Conservation (phyloP, 2,797 vertebrate genomes). For the Enteromius thamalakanensis region DNA sequence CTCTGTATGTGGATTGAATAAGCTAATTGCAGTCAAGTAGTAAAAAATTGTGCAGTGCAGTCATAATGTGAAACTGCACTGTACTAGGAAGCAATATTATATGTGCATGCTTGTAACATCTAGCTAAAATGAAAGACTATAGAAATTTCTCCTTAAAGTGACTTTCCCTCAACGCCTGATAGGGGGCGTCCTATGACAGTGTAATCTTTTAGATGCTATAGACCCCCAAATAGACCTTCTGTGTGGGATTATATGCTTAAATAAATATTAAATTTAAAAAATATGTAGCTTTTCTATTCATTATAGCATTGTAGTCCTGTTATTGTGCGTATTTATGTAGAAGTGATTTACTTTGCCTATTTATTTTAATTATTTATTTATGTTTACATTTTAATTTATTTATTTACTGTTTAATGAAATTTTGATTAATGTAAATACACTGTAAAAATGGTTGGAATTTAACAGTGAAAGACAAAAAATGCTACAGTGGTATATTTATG, state of each 20-base stretch:
- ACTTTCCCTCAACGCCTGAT: background rate
- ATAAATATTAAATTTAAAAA: too few species aligned
- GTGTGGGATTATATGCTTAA: too few species aligned
- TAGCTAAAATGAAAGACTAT: too few species aligned
- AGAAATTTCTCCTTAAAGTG: too few species aligned
- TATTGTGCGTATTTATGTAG: background rate
- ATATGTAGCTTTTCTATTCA: background rate
- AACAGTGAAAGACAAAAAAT: too few species aligned
- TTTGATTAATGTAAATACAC: background rate
- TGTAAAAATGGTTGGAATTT: too few species aligned
- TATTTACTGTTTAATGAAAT: background rate
- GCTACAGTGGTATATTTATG: too few species aligned
- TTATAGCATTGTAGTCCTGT: background rate
- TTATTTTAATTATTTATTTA: background rate
- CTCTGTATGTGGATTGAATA: background rate
- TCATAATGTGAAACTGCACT: background rate
- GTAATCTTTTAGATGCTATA: background rate
- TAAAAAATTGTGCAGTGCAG: background rate
- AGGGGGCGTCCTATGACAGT: background rate
- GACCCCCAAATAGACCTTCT: background rate
- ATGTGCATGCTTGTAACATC: too few species aligned
- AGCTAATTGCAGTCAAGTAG: background rate
- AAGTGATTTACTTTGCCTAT: background rate
- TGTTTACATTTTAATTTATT: background rate
- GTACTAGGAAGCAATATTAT: background rate